phyloP scores from a whole-genome alignment of 2,797 vertebrate species.

The Urocyon cinereoargenteus region DNA sequence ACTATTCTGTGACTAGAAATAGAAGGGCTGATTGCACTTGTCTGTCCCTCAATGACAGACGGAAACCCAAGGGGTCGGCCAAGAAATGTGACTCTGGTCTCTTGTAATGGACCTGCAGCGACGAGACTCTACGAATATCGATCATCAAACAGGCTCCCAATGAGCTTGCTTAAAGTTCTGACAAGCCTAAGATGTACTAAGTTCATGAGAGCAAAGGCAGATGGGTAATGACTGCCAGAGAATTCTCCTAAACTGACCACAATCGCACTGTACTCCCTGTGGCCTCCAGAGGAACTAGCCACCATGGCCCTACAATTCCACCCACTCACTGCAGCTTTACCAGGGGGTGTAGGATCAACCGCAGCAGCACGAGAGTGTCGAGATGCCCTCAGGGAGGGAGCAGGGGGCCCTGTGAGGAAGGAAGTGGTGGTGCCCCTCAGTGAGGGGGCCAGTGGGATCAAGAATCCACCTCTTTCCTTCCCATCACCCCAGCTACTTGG shows the following conservation, averaged over 20 bases:
- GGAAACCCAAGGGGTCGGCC: neutral
- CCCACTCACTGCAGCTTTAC: constrained; percentile 72
- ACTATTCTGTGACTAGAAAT: neutral
- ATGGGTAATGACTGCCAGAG: neutral
- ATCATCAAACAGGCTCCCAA: neutral
- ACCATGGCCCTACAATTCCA: neutral
- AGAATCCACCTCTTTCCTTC: constrained; percentile 58
- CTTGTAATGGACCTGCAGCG: neutral
- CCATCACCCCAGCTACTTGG: constrained; percentile 43
- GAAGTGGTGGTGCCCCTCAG: constrained; percentile 75
- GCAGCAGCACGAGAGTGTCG: constrained; percentile 66
- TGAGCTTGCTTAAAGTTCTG: neutral
- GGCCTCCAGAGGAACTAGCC: neutral
- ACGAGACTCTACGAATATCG: neutral
- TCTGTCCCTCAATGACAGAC: neutral
- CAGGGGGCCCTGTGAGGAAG: constrained; percentile 82
- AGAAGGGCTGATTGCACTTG: neutral
- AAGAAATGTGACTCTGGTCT: neutral
- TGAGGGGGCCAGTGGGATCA: constrained; percentile 15
- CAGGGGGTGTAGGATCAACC: constrained; percentile 60
- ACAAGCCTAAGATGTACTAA: neutral
- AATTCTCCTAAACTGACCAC: neutral
- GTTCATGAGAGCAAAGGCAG: neutral
- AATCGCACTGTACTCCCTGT: neutral
- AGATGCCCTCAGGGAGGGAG: constrained; percentile 78